A percentile compares a stretch with the other conserved stretches of the same genome.
Evolutionary conservation across 2,113 vertebrate genomes (phyloP).

Genomic region (Scopus umbretta): DNA sequence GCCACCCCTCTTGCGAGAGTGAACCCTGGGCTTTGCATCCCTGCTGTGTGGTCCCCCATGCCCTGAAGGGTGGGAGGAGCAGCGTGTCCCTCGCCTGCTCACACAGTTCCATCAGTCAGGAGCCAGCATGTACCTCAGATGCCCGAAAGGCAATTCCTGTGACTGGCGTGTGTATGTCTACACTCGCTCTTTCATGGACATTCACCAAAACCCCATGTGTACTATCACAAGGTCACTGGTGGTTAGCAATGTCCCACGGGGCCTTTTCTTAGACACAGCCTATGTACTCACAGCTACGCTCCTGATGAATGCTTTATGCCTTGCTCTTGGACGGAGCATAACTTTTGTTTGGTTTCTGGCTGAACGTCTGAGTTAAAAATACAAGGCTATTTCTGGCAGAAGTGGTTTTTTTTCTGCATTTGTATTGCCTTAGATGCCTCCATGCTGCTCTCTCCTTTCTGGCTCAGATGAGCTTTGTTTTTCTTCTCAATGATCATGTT

Average conservation of each 20-base stretch:
- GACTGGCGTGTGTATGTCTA: rapidly evolving
- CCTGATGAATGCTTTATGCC: neutral
- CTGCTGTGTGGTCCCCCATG: rapidly evolving
- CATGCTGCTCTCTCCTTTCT: slow-evolving; percentile 19
- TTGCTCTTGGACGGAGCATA: neutral
- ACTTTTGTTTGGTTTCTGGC: slow-evolving; percentile 50
- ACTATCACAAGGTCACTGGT: neutral
- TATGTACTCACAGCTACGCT: neutral
- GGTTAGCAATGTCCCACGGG: neutral
- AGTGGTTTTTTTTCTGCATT: neutral
- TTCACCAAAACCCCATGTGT: rapidly evolving
- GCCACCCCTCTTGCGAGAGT: neutral
- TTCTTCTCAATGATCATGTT: slow-evolving; percentile 27
- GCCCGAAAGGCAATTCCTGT: neutral
- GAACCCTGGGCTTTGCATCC: neutral
- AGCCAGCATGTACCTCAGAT: neutral
- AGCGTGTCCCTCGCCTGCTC: neutral
- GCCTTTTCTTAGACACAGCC: neutral
- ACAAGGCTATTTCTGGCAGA: slow-evolving; percentile 50
- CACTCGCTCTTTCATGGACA: neutral
- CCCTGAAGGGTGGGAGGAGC: neutral
- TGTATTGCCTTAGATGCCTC: slow-evolving; percentile 30
- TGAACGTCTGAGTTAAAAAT: slow-evolving; percentile 54
- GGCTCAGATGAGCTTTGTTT: slow-evolving; percentile 47
- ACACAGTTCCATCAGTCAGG: neutral